phyloP scores from a whole-genome alignment of 2,797 vertebrate genomes.

The Lepilemur septentrionalis region DNA sequence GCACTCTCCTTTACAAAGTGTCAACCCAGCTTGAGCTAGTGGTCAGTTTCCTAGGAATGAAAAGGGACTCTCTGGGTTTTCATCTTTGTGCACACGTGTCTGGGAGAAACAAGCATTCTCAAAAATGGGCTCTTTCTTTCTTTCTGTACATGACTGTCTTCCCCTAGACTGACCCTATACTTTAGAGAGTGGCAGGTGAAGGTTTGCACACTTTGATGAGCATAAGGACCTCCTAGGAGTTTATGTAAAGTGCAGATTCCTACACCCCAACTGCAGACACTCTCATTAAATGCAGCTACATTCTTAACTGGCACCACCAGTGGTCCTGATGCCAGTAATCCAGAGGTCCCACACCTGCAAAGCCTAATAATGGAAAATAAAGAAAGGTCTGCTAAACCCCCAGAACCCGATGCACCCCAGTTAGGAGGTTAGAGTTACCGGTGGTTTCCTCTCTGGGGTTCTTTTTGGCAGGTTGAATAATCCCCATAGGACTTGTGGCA shows the following conservation, averaged over 20 bases:
- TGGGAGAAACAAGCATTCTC: not conserved
- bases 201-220: not conserved
- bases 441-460: not conserved
- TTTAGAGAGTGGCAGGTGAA: not conserved
- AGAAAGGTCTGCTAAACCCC: not conserved
- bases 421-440: not conserved
- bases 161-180: not conserved
- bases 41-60: not conserved
- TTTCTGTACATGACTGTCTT: not conserved
- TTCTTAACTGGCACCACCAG: not conserved
- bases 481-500: slow-evolving; percentile 41
- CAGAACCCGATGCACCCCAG: fast-evolving
- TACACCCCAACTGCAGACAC: not conserved
- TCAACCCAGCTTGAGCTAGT: not conserved
- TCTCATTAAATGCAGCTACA: not conserved
- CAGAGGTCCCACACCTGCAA: not conserved
- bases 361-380: not conserved
- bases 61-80: not conserved
- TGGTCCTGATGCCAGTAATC: not conserved
- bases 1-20: not conserved
- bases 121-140: not conserved
- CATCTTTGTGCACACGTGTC: fast-evolving
- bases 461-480: not conserved
- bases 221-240: not conserved
- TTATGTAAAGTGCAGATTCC: slow-evolving; percentile 6